Base-by-base conservation (phyloP, 2,113 vertebrate species). In the Alosa alosa region DNA sequence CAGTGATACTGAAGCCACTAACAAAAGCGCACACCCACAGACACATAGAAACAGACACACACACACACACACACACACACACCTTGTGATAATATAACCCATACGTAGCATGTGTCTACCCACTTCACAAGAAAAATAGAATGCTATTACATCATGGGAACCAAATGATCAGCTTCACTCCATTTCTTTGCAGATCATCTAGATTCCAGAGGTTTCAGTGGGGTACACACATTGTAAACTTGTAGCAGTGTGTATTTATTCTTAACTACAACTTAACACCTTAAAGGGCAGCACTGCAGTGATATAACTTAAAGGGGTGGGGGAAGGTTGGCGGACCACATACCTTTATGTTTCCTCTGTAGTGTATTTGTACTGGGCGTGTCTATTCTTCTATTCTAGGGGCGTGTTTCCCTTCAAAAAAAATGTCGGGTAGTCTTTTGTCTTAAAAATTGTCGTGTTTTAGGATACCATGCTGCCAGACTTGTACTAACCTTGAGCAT, bases 41-140 rank as follows among this genome's bases (percentile, higher is more conserved):
- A 82, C 82, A 83, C 85, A 83, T 4, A 60, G 81, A 72, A 31
- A 25, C 60, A 64, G 91, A 92, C 92, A 90, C 90, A 92, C 86
- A 82, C 92, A 93, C 91, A 92, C 89, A 94, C 91, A 92, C 87
- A 83, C 22, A 72, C 25, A 31, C 52, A n/a, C 41, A 17, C 9
- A 20, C 44, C 81, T 81, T 41, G 81, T 82, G 41, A 39, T 68
- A 81, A 47, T 49, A 47, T 45, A 22, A 78, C 72, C 11, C 72
- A 78, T 78, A 78, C 25, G 72, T 78, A 78, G 72, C 72, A 78
- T 78, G 72, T 78, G 72, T 39, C 31, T 36, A 78, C 72, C 72
- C 72, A 78, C 72, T 78, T 39, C 31, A 78, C 72, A 36, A 36
- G 8, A 78, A 78, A 10, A 78, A 78, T 9, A 41, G 31, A 78